A percentile compares a stretch with the other conserved stretches of the same genome.
phyloP scores from a whole-genome alignment of 1,140 invertebrate species.

The Idris sp. region DNA sequence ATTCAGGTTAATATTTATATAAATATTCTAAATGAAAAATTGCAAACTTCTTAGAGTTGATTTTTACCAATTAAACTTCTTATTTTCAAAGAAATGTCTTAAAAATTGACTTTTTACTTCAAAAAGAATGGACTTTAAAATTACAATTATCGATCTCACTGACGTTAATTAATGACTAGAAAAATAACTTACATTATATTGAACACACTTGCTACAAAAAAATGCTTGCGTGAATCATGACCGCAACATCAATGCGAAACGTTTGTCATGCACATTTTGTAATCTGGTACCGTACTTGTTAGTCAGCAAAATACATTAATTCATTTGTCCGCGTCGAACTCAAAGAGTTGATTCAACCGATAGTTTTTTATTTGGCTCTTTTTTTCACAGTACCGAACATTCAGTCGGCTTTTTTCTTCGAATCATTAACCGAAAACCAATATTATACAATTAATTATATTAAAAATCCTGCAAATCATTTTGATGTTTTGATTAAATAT shows the following conservation, averaged over 20 bases:
- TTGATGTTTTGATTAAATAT: slow-evolving; percentile 3
- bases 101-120: no score
- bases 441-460: slow-evolving; percentile 34
- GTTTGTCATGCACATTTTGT: slow-evolving; percentile 57
- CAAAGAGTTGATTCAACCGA: slow-evolving; percentile 46
- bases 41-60: no score
- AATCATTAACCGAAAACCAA: slow-evolving; percentile 9
- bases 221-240: slow-evolving; percentile 42
- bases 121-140: no score
- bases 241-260: slow-evolving; percentile 43
- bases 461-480: slow-evolving; percentile 16
- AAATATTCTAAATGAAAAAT: no score
- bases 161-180: slow-evolving; percentile 29
- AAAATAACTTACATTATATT: slow-evolving; percentile 33
- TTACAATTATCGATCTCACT: no score
- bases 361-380: slow-evolving; percentile 19
- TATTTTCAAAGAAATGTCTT: no score
- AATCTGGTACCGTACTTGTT: slow-evolving; percentile 52
- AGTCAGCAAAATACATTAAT: slow-evolving; percentile 52
- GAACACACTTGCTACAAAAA: slow-evolving; percentile 2
- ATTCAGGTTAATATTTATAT: no score
- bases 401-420: neutral
- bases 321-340: slow-evolving; percentile 30
- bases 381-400: slow-evolving; percentile 9
- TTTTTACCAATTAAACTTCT: no score